Base-by-base conservation (phyloP, 2,113 vertebrate species). In the Erinaceus europaeus region DNA sequence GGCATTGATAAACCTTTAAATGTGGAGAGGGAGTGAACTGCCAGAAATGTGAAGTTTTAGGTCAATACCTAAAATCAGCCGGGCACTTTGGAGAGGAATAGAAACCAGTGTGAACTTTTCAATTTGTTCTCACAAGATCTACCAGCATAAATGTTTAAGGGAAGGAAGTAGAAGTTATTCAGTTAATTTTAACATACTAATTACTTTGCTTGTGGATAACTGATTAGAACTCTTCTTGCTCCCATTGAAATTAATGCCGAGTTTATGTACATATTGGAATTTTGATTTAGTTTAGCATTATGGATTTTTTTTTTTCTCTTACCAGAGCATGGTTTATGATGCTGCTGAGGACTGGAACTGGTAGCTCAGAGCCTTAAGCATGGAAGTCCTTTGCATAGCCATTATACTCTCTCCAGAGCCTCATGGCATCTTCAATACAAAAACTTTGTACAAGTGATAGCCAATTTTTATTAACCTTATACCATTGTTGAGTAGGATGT, bases 121-220 rank as follows among this genome's bases (percentile, higher is more conserved):
- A 72, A 38, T 93, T 89, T 83, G 75, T 15, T 86, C 53, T 86
- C 38, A 71, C 34, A 67, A 25, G 10, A 74, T 79, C 77, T 86
- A 62, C 72, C 48, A 69, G 38, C 67, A 44, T 72, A 57, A 59
- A 90, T 9, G 7, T 74, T 87, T 86, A 86, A 21, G 21, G 38
- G 83, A 86, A 74, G 40, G 52, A 38, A 57, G 34, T 12, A n/a
- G 57, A 88, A 81, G 36, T 61, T 61, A 40, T 68, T 71, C 52
- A 65, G 74, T 75, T 91, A 20, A 59, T 64, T 91, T 50, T 52
- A 85, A 36, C 61, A 69, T 72, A 55, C 67, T 85, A 72, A 88
- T 61, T 53, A 91, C 9, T 13, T 89, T 46, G 7, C 21, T 40
- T 46, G 20, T 61, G 44, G 38, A 52, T 61, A 79, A 46, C 53